phyloP scores from a whole-genome alignment of 1,140 invertebrate genomes.

The Drosophila ficusphila region DNA sequence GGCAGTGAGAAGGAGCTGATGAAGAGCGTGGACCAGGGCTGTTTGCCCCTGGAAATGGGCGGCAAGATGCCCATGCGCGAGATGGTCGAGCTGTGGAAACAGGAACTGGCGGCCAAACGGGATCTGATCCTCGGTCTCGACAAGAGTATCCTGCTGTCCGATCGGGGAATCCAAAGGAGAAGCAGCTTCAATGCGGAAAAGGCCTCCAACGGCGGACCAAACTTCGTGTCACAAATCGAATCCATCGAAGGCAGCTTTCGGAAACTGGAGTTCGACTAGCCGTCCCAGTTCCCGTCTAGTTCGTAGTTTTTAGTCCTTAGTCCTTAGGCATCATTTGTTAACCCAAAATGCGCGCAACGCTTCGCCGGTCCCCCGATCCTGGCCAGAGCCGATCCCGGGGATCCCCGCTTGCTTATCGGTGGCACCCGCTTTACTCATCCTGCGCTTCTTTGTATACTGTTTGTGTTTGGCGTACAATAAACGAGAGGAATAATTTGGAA shows the following conservation, averaged over 20 bases:
- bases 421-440: constrained; percentile 74
- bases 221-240: constrained; percentile 78
- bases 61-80: constrained; percentile 89
- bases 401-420: constrained; percentile 66
- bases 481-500: constrained; percentile 54
- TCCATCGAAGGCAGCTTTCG: constrained; percentile 89
- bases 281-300: constrained; percentile 11
- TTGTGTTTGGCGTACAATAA: constrained; percentile 68
- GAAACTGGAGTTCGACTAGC: constrained; percentile 89
- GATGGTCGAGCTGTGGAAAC: constrained; percentile 90
- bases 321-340: constrained; percentile 61
- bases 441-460: constrained; percentile 69
- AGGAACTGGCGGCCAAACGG: constrained; percentile 86
- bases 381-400: constrained; percentile 23
- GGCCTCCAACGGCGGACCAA: constrained; percentile 65
- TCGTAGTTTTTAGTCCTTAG: constrained; percentile 43
- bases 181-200: constrained; percentile 85
- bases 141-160: constrained; percentile 88
- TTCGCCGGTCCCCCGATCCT: constrained; percentile 46
- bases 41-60: constrained; percentile 91
- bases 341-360: constrained; percentile 56
- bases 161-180: constrained; percentile 85
- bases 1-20: constrained; percentile 87
- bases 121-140: constrained; percentile 88
- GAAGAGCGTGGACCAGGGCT: constrained; percentile 87